These are phyloP conservation scores for Agonopterix subpropinquella DNA, from an alignment of 2,888 invertebrate genomes.

Conservation along the genomic window DNA sequence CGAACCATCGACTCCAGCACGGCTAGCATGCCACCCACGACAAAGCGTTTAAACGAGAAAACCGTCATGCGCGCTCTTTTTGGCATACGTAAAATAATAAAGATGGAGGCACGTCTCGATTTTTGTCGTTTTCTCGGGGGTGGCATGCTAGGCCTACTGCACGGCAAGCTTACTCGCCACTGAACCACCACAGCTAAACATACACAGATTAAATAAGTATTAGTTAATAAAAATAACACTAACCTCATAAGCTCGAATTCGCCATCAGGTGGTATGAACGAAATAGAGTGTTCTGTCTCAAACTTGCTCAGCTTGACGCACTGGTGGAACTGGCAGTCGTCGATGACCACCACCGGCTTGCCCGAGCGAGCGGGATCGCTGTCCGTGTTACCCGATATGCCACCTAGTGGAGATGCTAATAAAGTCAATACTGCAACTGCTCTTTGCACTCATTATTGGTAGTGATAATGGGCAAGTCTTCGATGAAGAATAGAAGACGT, in stretches of 20 bases:
- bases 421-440: not conserved
- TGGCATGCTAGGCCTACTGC: too few species aligned
- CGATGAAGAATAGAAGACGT: too few species aligned
- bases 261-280: slow-evolving; percentile 99
- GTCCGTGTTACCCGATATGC: slow-evolving; percentile 81
- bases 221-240: slow-evolving; percentile 16
- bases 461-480: not conserved
- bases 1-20: too few species aligned
- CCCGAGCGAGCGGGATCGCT: slow-evolving; percentile 91
- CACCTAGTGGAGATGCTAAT: slow-evolving; percentile 46
- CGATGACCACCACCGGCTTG: slow-evolving; percentile 99
- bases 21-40: too few species aligned
- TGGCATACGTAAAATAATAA: too few species aligned
- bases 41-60: too few species aligned
- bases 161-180: too few species aligned
- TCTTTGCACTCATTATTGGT: not conserved
- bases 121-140: too few species aligned
- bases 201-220: too few species aligned
- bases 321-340: slow-evolving; percentile 99
- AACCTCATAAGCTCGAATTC: slow-evolving; percentile 99
- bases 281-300: slow-evolving; percentile 99
- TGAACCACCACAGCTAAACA: too few species aligned
- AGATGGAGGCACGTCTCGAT: too few species aligned
- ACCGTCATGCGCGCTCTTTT: too few species aligned
- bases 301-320: slow-evolving; percentile 99